These are phyloP conservation scores for Sebastes dallii DNA, from an alignment of 2,797 vertebrate species.

Conservation along the genomic window DNA sequence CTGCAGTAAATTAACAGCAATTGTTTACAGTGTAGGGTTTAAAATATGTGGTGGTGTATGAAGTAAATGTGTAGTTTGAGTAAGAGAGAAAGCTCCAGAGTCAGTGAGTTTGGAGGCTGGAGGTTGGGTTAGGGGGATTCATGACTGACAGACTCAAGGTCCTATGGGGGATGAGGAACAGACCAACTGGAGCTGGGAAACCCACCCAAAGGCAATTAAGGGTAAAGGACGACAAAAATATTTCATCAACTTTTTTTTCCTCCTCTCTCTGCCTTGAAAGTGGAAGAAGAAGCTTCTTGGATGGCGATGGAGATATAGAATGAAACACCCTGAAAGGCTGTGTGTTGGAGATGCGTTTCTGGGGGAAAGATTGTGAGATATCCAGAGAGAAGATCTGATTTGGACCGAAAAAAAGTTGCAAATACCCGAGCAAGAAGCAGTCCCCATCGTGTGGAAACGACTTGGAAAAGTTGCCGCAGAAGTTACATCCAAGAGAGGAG, in stretches of 20 bases:
- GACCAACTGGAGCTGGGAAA: slow-evolving; percentile 71
- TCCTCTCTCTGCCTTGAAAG: slow-evolving; percentile 34
- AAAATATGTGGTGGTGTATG: neutral
- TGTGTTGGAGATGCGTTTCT: neutral
- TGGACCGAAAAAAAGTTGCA: slow-evolving; percentile 29
- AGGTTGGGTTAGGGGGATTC: slow-evolving; percentile 53
- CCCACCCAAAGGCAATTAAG: slow-evolving; percentile 88
- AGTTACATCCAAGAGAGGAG: slow-evolving; percentile 22
- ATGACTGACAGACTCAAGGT: slow-evolving; percentile 72
- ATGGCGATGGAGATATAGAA: slow-evolving; percentile 37
- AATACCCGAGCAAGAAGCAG: slow-evolving; percentile 15
- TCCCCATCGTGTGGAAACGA: slow-evolving; percentile 17
- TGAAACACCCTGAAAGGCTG: slow-evolving; percentile 21
- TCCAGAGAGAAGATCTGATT: slow-evolving; percentile 12
- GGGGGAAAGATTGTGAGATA: neutral
- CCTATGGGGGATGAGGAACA: slow-evolving; percentile 76
- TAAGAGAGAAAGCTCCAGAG: slow-evolving; percentile 47
- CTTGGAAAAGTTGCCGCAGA: slow-evolving; percentile 26
- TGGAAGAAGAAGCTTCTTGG: slow-evolving; percentile 33
- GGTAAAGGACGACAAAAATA: slow-evolving; percentile 87
- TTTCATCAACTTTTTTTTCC: slow-evolving; percentile 84
- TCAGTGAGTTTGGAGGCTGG: slow-evolving; percentile 33
- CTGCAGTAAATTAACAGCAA: too few species aligned
- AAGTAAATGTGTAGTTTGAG: slow-evolving; percentile 26
- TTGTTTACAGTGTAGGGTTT: too few species aligned